Evolutionary conservation across 2,113 vertebrate species (phyloP).

Genomic region (Nanorana parkeri): DNA sequence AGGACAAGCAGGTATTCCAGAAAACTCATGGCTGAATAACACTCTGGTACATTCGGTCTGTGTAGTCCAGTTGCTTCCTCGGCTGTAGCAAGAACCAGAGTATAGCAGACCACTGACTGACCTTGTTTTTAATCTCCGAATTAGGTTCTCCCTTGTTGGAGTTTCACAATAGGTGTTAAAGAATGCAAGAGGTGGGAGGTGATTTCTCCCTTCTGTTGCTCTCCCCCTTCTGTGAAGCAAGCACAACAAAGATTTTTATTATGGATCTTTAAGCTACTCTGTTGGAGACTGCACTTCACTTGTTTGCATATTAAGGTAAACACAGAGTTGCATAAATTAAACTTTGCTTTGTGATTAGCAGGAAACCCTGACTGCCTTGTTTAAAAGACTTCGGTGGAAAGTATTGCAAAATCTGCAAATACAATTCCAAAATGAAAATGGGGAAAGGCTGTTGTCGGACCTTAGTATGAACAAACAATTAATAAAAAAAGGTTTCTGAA

Average conservation of each 20-base stretch:
- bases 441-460: too few species aligned
- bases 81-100: neutral
- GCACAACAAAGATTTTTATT: slow-evolving; percentile 1
- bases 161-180: neutral
- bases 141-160: neutral
- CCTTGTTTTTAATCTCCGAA: slow-evolving; percentile 35
- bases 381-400: neutral
- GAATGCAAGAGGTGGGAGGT: slow-evolving; percentile 34
- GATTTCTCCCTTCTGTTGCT: neutral
- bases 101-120: neutral
- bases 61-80: neutral
- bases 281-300: neutral
- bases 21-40: slow-evolving; percentile 8
- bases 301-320: slow-evolving; percentile 47
- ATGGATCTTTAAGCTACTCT: neutral
- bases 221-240: neutral
- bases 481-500: too few species aligned
- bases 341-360: slow-evolving; percentile 38
- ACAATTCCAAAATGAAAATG: too few species aligned
- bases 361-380: neutral
- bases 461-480: too few species aligned
- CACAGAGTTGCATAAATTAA: slow-evolving; percentile 26
- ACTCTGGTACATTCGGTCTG: neutral
- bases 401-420: neutral
- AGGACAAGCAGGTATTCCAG: neutral